Percentiles rank a stretch among this genome's conserved stretches.
Conservation (phyloP, 1,140 invertebrate genomes). For the Metopolophium dirhodum region DNA sequence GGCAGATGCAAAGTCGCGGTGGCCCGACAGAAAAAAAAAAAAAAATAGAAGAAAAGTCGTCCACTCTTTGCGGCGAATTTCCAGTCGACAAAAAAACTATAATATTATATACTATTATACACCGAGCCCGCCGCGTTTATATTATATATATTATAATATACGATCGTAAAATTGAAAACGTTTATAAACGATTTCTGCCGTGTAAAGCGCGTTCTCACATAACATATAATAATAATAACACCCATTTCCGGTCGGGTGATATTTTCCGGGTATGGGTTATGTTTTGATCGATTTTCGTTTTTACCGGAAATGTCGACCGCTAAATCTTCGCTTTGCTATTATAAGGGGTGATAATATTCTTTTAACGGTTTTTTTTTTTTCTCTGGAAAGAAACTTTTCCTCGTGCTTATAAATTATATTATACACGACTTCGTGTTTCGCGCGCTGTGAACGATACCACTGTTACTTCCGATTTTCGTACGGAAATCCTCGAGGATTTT, state of each 20-base stretch:
- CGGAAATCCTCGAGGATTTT: not conserved
- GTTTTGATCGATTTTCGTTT: conserved; percentile 12
- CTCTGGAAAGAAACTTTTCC: not conserved
- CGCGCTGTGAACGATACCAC: not conserved
- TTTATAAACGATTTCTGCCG: not conserved
- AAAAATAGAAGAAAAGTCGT: not conserved
- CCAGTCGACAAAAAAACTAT: not conserved
- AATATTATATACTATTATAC: not conserved
- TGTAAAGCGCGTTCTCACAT: not conserved
- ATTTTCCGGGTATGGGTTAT: not conserved
- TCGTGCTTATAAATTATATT: not conserved
- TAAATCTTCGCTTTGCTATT: not conserved
- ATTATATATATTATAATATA: not conserved
- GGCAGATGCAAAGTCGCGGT: not conserved
- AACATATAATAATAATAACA: not conserved
- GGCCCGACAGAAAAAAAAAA: not conserved
- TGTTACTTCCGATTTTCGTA: not conserved
- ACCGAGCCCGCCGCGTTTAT: not conserved
- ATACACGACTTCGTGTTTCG: not conserved
- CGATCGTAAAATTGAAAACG: not conserved
- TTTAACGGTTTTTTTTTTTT: not conserved
- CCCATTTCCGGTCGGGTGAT: not conserved
- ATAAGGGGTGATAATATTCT: not conserved
- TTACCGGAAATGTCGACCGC: not conserved
- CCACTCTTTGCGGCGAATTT: not conserved